Conservation (phyloP, 2,888 invertebrate species). For the Teleogryllus oceanicus region DNA sequence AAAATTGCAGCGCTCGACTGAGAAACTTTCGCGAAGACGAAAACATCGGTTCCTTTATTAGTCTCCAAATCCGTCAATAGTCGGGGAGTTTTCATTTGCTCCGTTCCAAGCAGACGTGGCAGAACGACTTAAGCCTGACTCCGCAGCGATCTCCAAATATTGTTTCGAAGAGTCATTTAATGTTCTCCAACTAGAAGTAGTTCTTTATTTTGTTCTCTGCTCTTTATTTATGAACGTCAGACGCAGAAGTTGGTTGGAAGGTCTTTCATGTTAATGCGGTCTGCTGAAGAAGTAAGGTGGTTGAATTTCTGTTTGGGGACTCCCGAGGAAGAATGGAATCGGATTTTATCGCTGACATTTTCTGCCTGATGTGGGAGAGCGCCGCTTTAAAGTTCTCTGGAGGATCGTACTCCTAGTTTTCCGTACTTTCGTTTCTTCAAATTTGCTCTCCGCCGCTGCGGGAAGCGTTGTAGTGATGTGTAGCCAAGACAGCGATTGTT, state of each 20-base stretch:
- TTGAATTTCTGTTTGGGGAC: not conserved
- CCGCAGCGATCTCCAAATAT: not conserved
- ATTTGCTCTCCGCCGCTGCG: too few species aligned
- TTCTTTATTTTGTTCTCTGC: not conserved
- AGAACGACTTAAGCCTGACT: not conserved
- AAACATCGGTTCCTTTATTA: not conserved
- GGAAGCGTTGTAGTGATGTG: too few species aligned
- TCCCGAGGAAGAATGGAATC: not conserved
- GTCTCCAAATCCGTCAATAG: slow-evolving; percentile 18
- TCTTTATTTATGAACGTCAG: not conserved
- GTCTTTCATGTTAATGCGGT: not conserved
- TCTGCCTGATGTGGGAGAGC: too few species aligned
- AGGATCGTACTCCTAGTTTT: too few species aligned
- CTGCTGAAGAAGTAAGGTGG: slow-evolving; percentile 6
- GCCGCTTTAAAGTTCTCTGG: too few species aligned
- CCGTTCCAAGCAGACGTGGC: not conserved
- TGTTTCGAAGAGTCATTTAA: slow-evolving; percentile 2
- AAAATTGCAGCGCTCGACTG: not conserved
- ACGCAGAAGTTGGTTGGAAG: not conserved
- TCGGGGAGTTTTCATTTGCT: not conserved
- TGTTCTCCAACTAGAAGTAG: not conserved
- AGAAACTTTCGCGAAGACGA: not conserved
- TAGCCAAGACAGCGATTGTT: too few species aligned
- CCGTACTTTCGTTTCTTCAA: too few species aligned
- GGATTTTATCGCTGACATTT: not conserved